Evolutionary conservation across 2,113 vertebrate species (phyloP).

Genomic region (Parotia lawesii): DNA sequence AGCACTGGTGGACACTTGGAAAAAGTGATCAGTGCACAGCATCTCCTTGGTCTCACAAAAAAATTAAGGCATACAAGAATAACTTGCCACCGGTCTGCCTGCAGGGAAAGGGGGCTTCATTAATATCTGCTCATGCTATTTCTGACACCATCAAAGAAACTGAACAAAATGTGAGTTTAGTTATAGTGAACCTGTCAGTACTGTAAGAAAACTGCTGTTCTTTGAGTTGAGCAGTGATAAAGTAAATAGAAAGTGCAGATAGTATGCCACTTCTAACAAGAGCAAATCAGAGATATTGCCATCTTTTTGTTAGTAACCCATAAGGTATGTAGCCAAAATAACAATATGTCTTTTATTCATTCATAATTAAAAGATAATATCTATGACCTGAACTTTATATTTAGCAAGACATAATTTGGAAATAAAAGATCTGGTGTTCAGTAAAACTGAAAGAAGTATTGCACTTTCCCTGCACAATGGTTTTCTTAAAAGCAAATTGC

Average conservation of each 20-base stretch:
- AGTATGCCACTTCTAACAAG: neutral
- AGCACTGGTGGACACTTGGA: neutral
- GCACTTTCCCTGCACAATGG: neutral
- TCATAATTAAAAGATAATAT: neutral
- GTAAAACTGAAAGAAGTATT: neutral
- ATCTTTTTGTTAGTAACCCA: neutral
- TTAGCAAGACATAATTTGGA: neutral
- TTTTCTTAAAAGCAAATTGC: constrained; percentile 6
- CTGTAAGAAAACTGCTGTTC: neutral
- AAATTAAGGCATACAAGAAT: neutral
- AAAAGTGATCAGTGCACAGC: neutral
- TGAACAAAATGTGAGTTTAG: neutral
- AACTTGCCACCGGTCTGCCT: neutral
- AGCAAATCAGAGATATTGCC: neutral
- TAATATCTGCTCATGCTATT: neutral
- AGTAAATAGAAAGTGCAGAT: neutral
- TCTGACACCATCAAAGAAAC: neutral
- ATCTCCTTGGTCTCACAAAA: neutral
- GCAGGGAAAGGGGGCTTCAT: neutral
- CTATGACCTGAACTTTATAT: neutral
- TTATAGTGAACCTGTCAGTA: neutral
- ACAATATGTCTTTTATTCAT: neutral
- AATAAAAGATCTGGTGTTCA: neutral
- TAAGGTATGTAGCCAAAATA: neutral
- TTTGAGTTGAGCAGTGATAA: neutral